These are phyloP conservation scores for Apostichopus leukothele DNA, from an alignment of 53 echinoderm and acorn worm species.

Conservation along the genomic window DNA sequence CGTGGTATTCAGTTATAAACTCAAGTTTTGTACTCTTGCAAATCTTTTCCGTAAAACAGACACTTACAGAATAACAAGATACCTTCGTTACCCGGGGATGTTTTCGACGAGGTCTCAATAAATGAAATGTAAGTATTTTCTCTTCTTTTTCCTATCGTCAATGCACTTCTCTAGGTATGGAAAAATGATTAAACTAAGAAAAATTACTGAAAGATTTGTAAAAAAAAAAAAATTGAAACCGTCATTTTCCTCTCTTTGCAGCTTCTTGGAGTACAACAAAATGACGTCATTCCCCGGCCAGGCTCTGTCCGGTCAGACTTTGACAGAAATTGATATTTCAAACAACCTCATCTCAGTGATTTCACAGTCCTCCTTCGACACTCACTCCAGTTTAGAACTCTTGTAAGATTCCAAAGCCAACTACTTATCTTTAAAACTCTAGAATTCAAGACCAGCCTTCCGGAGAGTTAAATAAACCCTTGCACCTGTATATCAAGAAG, in stretches of 20 bases:
- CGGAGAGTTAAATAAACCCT: too few relatives aligned
- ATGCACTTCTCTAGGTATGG: too few relatives aligned
- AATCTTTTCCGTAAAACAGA: constrained; percentile 32
- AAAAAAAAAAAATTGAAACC: too few relatives aligned
- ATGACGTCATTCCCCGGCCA: constrained; percentile 75
- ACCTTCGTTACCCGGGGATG: constrained; percentile 65
- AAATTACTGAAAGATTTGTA: too few relatives aligned
- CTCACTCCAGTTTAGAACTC: constrained; percentile 59
- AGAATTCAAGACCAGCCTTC: too few relatives aligned
- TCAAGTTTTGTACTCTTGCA: too few relatives aligned
- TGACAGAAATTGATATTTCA: constrained; percentile 58
- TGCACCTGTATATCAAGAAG: too few relatives aligned
- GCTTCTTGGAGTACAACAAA: constrained; percentile 62
- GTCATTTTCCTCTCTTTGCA: constrained; percentile 14
- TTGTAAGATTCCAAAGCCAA: constrained; percentile 56
- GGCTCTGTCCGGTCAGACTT: constrained; percentile 73
- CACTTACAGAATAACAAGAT: constrained; percentile 69
- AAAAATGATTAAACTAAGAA: too few relatives aligned
- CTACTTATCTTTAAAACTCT: too few relatives aligned
- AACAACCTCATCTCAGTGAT: constrained; percentile 67
- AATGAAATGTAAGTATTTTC: constrained; percentile 62
- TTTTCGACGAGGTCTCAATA: constrained; percentile 75
- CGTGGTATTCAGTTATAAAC: too few relatives aligned
- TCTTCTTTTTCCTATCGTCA: too few relatives aligned
- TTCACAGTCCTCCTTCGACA: constrained; percentile 62